Conservation (phyloP, 2,113 vertebrate genomes). For the Pionites leucogaster region DNA sequence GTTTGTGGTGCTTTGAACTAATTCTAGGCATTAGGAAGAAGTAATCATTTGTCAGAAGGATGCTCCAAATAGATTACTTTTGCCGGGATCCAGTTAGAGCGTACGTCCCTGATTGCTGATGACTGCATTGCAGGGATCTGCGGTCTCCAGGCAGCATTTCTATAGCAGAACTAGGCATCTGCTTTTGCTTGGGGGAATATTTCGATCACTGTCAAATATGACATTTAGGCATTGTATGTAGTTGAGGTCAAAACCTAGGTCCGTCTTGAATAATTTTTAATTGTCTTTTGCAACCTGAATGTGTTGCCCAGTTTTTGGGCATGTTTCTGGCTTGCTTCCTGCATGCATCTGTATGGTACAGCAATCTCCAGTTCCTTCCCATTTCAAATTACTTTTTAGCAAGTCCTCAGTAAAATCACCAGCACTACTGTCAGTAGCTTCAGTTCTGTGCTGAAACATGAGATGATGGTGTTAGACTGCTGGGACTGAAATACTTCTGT, state of each 20-base stretch:
- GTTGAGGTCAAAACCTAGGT: not conserved
- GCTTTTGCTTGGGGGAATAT: not conserved
- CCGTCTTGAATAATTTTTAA: not conserved
- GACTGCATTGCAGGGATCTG: slow-evolving; percentile 45
- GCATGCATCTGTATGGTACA: rapidly evolving
- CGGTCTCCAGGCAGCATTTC: not conserved
- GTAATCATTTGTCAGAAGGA: slow-evolving; percentile 50
- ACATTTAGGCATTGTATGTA: not conserved
- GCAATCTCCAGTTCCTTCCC: not conserved
- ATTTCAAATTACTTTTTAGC: not conserved
- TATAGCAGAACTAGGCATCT: not conserved
- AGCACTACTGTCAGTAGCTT: not conserved
- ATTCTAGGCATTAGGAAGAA: not conserved
- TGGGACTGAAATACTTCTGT: not conserved
- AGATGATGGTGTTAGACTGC: not conserved
- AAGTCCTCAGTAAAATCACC: not conserved
- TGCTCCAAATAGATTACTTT: slow-evolving; percentile 16
- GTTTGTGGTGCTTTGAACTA: not conserved
- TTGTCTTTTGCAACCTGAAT: not conserved
- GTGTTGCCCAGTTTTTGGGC: not conserved
- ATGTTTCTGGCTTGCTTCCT: not conserved
- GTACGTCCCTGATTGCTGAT: slow-evolving; percentile 7
- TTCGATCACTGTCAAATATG: not conserved
- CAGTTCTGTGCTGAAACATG: not conserved
- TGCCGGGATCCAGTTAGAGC: not conserved